phyloP scores from a whole-genome alignment of 2,113 vertebrate genomes.

The Glaucidium brasilianum region DNA sequence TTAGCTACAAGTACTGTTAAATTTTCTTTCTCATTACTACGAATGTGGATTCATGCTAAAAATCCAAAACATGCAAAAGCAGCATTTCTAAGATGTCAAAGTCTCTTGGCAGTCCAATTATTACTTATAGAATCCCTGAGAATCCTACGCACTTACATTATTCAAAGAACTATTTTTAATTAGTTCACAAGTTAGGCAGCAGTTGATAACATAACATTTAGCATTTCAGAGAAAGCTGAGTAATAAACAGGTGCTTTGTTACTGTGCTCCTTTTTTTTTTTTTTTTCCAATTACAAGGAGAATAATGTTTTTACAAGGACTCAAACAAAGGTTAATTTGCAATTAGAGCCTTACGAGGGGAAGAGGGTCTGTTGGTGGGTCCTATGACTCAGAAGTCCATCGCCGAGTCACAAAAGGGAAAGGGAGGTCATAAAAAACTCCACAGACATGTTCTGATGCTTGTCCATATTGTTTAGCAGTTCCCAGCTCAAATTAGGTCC shows the following conservation, averaged over 20 bases:
- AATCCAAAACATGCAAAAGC: not conserved
- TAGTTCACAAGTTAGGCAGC: not conserved
- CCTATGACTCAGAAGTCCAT: not conserved
- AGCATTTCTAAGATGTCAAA: not conserved
- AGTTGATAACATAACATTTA: not conserved
- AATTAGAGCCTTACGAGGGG: conserved; percentile 41
- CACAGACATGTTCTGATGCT: not conserved
- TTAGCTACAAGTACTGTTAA: not conserved
- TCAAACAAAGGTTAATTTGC: conserved; percentile 54
- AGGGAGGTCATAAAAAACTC: not conserved
- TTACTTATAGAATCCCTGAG: not conserved
- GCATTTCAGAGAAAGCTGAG: not conserved
- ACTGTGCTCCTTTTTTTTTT: not conserved
- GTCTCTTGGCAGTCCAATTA: not conserved
- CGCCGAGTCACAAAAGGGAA: not conserved
- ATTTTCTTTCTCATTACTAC: not conserved
- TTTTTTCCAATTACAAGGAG: conserved; percentile 22
- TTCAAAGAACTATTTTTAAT: not conserved
- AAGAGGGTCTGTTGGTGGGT: not conserved
- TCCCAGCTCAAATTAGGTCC: not conserved
- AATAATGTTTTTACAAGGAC: conserved; percentile 20
- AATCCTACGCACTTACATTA: not conserved
- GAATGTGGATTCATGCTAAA: not conserved
- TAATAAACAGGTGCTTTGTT: conserved; percentile 17
- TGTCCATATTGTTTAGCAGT: not conserved